Evolutionary conservation across 2,113 vertebrate genomes (phyloP).

Genomic region (Seriola quinqueradiata): DNA sequence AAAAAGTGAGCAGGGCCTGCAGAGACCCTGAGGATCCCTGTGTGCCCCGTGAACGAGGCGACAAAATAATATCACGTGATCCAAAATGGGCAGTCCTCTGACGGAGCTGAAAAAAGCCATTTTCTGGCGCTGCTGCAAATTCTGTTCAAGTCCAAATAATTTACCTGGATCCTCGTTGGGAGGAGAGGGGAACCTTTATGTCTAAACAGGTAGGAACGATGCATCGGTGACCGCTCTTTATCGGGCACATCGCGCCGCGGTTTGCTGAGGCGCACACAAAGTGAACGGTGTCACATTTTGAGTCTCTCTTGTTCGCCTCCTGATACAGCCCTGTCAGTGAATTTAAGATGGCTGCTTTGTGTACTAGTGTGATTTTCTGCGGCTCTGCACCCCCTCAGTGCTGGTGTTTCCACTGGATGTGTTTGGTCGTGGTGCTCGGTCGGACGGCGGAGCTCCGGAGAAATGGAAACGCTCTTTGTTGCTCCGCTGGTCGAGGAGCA

Average conservation of each 20-base stretch:
- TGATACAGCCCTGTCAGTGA: conserved; percentile 79
- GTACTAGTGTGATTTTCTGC: conserved; percentile 71
- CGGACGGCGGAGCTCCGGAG: conserved; percentile 50
- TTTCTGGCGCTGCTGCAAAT: conserved; percentile 86
- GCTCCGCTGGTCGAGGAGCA: conserved; percentile 52
- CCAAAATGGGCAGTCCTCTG: conserved; percentile 85
- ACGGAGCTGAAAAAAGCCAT: conserved; percentile 84
- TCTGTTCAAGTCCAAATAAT: conserved; percentile 74
- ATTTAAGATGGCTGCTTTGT: conserved; percentile 88
- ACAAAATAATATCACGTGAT: conserved; percentile 86
- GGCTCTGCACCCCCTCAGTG: conserved; percentile 35
- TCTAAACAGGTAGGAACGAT: conserved; percentile 77
- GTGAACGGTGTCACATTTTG: conserved; percentile 76
- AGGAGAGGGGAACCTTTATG: conserved; percentile 68
- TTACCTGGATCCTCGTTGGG: conserved; percentile 62
- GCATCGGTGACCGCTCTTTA: conserved; percentile 48
- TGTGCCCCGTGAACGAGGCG: conserved; percentile 74
- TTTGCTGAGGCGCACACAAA: conserved; percentile 53
- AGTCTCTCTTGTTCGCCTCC: conserved; percentile 80
- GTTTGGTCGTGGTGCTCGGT: conserved; percentile 8
- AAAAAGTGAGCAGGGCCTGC: conserved; percentile 47
- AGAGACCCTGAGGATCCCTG: conserved; percentile 41
- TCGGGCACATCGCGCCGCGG: conserved; percentile 33
- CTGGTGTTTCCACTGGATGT: conserved; percentile 1
- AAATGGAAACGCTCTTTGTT: conserved; percentile 71